Base-by-base conservation (phyloP, 2,888 invertebrate genomes). In the Phorcus lineatus region DNA sequence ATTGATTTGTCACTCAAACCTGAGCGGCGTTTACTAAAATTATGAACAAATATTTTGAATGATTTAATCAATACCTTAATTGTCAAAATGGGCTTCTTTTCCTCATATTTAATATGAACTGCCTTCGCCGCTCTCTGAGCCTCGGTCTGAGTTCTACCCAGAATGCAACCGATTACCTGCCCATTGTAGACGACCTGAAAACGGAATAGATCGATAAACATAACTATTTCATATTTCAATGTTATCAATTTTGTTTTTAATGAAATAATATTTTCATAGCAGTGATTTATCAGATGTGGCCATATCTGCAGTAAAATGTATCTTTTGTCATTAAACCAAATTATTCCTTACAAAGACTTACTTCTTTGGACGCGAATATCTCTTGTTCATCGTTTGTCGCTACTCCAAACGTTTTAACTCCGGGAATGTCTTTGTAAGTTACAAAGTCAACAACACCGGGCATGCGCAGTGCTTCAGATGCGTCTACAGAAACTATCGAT, bases 101-200 rank as follows among this genome's bases (percentile, higher is more conserved):
- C 96, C 93, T 97, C 96, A 90, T 98, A 98, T 80, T 95, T 94
- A 0, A 99, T 94, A 91, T 95, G 95, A 0, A 99, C 97, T 91
- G 95, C 94, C 85, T 95, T 95, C 0, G 97, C 96, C 31, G 98
- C 98, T 87, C 95, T 94, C 93, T 97, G 97, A 0, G 98, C 98
- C 11, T 95, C 95, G 0, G 94, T 92, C 93, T 97, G 97, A 93
- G 96, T 96, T 36, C 95, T 94, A 0, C 96, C 98, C 9, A 96
- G 95, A 79, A 98, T 94, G 0, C 95, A 96, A 17, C 96, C 97
- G 36, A 98, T 95, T 2, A 95, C 93, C 94, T 98, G 97, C 0
- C 97, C 98, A 83, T 93, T 90, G 86, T 89, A 92, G 1, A 95
- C 94, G 0, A 95, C 95, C 95, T 95, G 85, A 22, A 86, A 77